Percentiles rank a stretch among this genome's conserved stretches.
phyloP scores from a whole-genome alignment of 1,140 invertebrate genomes.

The Campoletis sonorensis region DNA sequence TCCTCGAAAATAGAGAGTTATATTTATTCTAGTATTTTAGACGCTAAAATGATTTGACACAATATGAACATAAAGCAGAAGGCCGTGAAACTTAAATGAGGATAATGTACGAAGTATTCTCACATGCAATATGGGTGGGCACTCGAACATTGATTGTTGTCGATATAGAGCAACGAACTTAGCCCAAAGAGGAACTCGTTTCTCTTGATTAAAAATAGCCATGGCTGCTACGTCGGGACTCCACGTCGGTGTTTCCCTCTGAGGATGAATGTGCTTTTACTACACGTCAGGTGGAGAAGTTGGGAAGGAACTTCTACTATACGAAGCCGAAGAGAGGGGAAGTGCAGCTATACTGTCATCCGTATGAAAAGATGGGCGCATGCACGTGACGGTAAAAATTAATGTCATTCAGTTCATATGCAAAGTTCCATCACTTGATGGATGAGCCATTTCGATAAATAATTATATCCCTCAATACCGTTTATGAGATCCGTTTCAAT shows the following conservation, averaged over 20 bases:
- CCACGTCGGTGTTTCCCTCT: neutral
- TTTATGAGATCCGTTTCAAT: too few species aligned
- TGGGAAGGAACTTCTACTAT: neutral
- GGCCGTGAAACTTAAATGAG: neutral
- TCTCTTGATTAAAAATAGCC: slow-evolving; percentile 1
- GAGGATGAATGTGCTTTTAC: neutral
- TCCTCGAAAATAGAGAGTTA: too few species aligned
- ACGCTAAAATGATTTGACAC: neutral
- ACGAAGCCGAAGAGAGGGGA: neutral
- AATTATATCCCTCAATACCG: too few species aligned
- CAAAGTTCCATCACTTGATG: neutral
- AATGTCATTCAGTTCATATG: neutral
- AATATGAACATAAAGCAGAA: neutral
- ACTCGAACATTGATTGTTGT: neutral
- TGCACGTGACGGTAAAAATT: neutral
- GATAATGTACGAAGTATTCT: neutral
- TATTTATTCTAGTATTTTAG: neutral
- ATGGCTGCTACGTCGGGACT: neutral
- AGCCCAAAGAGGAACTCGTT: neutral
- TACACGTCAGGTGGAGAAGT: neutral
- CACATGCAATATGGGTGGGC: neutral
- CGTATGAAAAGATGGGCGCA: neutral
- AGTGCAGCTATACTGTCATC: neutral
- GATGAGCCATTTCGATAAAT: neutral
- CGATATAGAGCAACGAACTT: neutral